Conservation (phyloP, 2,888 invertebrate species). For the Mylabris sibirica region DNA sequence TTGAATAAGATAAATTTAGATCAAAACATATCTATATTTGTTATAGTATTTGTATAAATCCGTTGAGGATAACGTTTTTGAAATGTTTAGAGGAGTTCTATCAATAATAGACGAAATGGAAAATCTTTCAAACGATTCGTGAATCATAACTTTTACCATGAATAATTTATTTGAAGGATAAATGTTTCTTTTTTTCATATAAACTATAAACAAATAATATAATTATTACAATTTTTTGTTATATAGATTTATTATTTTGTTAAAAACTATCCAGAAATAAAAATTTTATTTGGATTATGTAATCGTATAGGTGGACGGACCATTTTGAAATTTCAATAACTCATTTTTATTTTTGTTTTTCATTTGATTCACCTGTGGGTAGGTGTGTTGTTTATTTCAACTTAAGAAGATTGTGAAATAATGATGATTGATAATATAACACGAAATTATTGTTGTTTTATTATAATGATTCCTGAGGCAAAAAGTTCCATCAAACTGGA, state of each 20-base stretch:
- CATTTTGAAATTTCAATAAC: neutral
- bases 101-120: neutral
- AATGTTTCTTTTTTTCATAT: neutral
- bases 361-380: neutral
- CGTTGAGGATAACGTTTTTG: neutral
- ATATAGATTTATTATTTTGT: neutral
- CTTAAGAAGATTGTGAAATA: neutral
- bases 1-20: neutral
- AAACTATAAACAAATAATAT: too few relatives aligned
- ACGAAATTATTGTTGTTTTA: neutral
- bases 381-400: neutral
- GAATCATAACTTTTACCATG: neutral
- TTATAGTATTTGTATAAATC: neutral
- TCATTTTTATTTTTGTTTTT: neutral
- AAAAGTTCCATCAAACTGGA: too few relatives aligned
- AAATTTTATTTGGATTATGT: neutral
- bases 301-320: neutral
- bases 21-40: neutral
- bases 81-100: neutral
- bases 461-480: neutral
- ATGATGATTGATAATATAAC: too few relatives aligned
- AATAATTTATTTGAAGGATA: constrained; percentile 1
- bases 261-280: neutral
- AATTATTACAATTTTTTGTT: neutral
- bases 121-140: neutral